Evolutionary conservation across 1,140 invertebrate species (phyloP), one percentile per base, ranked within the genome.

Genomic region (Dryas iulia): DNA sequence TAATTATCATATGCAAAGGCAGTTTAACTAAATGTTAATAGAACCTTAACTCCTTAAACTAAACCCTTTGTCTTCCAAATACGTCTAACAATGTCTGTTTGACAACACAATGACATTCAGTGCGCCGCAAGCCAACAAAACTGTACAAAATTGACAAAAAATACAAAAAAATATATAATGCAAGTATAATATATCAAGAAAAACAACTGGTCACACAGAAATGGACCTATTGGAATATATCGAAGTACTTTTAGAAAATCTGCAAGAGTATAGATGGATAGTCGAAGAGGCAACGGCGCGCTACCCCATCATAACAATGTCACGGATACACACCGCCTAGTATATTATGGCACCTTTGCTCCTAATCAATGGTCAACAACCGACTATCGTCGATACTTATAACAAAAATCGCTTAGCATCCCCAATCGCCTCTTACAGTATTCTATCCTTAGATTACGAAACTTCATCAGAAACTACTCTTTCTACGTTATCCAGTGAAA

Each of bases 201-300:
- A 10, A n/a, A 54, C 23, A 54, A 12, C 10, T 54, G 24, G 24
- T 70, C 56, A 66, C 28, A 63, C 14, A 56, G 73, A 72, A 33
- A 89, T 90, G 86, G 76, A 85, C 61, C 86, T 81, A 5, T 61
- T 83, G 6, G 61, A 79, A 11, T 83, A 78, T 18, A 56, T 90
- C 3, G 69, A 82, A 1, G 76, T 74, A 7, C 64, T 90, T 18
- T 52, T 86, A 2, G 66, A 72, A 30, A 84, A 77, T 6, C 70
- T 89, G 10, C 77, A 83, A 67, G 76, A 89, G 25, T 86, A 87
- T 39, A 57, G 81, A 57, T 91, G 89, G 89, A 69, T 91, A 0
- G 70, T 87, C 1, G 80, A 89, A 12, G 69, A 83, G 18, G 89
- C 86, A 1, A 74, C 76, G 5, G 78, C 80, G 39, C 80, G 77